Base-by-base conservation (phyloP, 53 echinoderm and acorn worm genomes). In the Echinometra lucunter region DNA sequence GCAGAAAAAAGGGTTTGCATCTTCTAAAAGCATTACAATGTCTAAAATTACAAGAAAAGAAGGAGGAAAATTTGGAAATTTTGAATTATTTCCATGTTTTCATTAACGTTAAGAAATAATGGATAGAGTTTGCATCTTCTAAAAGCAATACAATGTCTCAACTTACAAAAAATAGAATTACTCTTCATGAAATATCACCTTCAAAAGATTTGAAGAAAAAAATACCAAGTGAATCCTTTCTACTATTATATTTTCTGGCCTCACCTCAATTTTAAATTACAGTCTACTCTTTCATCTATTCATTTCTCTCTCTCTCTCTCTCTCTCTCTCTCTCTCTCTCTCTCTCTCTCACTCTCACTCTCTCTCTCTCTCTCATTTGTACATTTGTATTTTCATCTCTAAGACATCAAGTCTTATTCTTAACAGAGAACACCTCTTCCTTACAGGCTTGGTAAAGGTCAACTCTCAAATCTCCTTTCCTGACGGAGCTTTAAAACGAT, bases 401-500 rank as follows among this genome's bases (percentile, higher is more conserved):
- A 81, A 81, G 38, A 42, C 44, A 72, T 72, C 72, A 81, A 75
- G 75, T 21, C 21, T 44, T 3, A 28, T 17, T 81, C 30, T 21
- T 44, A 25, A 18, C 12, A 13, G 44, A 81, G 44, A 44, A 44
- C 1, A 3, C 9, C 44, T 81, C 81, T 81, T 81, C 81, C 42
- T 44, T 81, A 81, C 40, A 42, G 81, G 44, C 8, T 25, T 81
- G 44, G 27, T 81, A 81, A 81, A 81, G 81, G 81, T 44, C 81
- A 81, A 6, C 18, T 21, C 8, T 42, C 16, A 16, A 35, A 72
- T 72, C 6, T 21, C 21, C 3, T 81, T 16, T 23, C 44, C 23
- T 17, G 81, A 44, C 19, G 44, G 44, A 40, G 30, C 44, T 44
- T 44, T 25, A 17, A 81, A 17, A 23, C 44, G 40, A 44, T 81